phyloP scores from a whole-genome alignment of 2,113 vertebrate genomes.

The Etheostoma spectabile region DNA sequence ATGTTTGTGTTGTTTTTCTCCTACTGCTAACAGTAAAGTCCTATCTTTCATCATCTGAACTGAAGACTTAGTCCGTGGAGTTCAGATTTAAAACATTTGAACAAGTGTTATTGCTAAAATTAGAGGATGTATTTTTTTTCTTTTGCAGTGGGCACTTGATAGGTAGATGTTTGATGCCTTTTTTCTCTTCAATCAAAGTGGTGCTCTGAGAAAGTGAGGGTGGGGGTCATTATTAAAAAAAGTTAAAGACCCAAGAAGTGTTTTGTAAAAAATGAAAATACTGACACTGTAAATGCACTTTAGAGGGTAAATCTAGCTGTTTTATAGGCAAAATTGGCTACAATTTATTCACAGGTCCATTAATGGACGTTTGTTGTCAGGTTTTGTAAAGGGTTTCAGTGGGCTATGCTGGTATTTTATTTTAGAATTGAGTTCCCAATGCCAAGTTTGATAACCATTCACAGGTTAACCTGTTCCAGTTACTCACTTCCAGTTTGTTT shows the following conservation, averaged over 20 bases:
- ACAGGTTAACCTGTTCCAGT: constrained; percentile 69
- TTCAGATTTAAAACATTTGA: constrained; percentile 40
- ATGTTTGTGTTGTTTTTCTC: background rate
- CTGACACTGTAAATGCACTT: constrained; percentile 88
- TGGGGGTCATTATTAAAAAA: constrained; percentile 39
- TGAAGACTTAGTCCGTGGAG: constrained; percentile 25
- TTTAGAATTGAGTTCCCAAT: constrained; percentile 71
- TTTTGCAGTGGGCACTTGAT: constrained; percentile 66
- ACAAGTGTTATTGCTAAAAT: constrained; percentile 49
- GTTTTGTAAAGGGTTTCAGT: constrained; percentile 71
- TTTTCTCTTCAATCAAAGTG: constrained; percentile 74
- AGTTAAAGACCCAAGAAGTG: constrained; percentile 52
- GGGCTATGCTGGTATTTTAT: constrained; percentile 70
- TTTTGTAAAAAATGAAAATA: constrained; percentile 79
- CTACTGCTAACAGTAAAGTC: constrained; percentile 27
- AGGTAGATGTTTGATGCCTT: constrained; percentile 70
- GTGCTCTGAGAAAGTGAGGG: constrained; percentile 61
- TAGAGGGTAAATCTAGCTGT: constrained; percentile 81
- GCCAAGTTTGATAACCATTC: constrained; percentile 74
- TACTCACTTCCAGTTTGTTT: constrained; percentile 71
- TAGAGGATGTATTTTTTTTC: constrained; percentile 5
- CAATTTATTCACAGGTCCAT: constrained; percentile 62
- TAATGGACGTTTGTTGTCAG: constrained; percentile 64
- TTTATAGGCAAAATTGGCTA: constrained; percentile 71
- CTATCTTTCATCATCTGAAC: constrained; percentile 20